Evolutionary conservation across 2,888 invertebrate genomes (phyloP).

Genomic region (Tinea trinotella): DNA sequence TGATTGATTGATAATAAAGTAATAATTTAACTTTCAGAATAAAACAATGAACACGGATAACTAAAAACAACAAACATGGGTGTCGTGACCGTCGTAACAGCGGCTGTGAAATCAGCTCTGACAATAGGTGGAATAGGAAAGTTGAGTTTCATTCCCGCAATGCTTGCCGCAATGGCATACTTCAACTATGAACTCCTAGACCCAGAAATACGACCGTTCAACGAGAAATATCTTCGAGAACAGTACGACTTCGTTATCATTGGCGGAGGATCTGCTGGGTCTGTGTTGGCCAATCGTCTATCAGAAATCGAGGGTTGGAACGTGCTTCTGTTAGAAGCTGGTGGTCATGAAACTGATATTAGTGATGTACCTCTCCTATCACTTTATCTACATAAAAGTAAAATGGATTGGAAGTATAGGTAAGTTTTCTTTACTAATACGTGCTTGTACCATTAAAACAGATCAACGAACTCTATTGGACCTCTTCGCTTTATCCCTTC

Average conservation of each 20-base stretch:
- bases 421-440: too few species aligned
- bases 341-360: slow-evolving; percentile 89
- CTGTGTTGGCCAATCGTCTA: slow-evolving; percentile 85
- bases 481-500: too few species aligned
- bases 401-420: slow-evolving; percentile 93
- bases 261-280: slow-evolving; percentile 89
- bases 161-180: slow-evolving; percentile 83
- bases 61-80: slow-evolving; percentile 43
- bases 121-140: slow-evolving; percentile 81
- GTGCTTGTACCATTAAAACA: too few species aligned
- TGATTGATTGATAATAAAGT: too few species aligned
- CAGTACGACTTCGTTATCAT: slow-evolving; percentile 88
- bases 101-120: slow-evolving; percentile 81
- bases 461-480: too few species aligned
- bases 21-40: slow-evolving; percentile 33
- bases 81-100: slow-evolving; percentile 63
- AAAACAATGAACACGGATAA: slow-evolving; percentile 25
- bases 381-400: slow-evolving; percentile 89
- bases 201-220: slow-evolving; percentile 86
- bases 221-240: slow-evolving; percentile 73
- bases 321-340: slow-evolving; percentile 86
- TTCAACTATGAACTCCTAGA: slow-evolving; percentile 89
- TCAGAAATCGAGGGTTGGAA: slow-evolving; percentile 85
- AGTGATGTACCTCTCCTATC: slow-evolving; percentile 91
- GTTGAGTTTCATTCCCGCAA: slow-evolving; percentile 79